Conservation (phyloP, 1,140 invertebrate species). For the Drosophila pectinifera region DNA sequence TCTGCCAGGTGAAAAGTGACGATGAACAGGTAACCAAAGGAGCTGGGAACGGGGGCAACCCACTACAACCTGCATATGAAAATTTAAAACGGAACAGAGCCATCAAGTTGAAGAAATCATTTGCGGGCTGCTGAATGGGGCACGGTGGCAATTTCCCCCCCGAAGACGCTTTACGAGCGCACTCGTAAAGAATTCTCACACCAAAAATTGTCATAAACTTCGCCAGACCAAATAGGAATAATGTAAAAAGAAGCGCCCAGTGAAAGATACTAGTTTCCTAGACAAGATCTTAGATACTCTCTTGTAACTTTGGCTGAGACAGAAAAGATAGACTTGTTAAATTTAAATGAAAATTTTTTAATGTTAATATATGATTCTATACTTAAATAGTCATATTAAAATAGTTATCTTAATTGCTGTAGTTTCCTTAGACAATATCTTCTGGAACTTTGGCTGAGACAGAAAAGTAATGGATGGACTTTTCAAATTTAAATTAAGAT, state of each 20-base stretch:
- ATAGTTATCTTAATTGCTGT: too few relatives aligned
- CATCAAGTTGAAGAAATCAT: slow-evolving; percentile 40
- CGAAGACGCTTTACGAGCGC: slow-evolving; percentile 34
- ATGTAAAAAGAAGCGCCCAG: slow-evolving; percentile 2
- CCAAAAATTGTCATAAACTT: slow-evolving; percentile 47
- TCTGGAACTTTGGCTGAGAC: too few relatives aligned
- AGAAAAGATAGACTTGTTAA: neutral
- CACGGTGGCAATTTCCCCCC: slow-evolving; percentile 26
- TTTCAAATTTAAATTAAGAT: too few relatives aligned
- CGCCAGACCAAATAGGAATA: slow-evolving; percentile 21
- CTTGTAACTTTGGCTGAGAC: neutral
- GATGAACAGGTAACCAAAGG: too few relatives aligned
- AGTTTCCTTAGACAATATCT: too few relatives aligned
- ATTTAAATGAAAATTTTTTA: too few relatives aligned
- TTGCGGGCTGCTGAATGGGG: slow-evolving; percentile 31
- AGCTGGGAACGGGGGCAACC: neutral
- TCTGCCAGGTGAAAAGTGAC: slow-evolving; percentile 4
- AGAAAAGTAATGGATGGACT: too few relatives aligned
- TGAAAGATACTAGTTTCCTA: slow-evolving; percentile 1
- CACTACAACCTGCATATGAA: slow-evolving; percentile 20
- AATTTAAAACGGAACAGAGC: slow-evolving; percentile 11
- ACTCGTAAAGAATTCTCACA: slow-evolving; percentile 46
- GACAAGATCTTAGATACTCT: neutral
- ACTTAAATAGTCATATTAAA: too few relatives aligned
- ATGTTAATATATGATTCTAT: too few relatives aligned